Conservation (phyloP, 2,888 invertebrate species). For the Ophion ventricosus region DNA sequence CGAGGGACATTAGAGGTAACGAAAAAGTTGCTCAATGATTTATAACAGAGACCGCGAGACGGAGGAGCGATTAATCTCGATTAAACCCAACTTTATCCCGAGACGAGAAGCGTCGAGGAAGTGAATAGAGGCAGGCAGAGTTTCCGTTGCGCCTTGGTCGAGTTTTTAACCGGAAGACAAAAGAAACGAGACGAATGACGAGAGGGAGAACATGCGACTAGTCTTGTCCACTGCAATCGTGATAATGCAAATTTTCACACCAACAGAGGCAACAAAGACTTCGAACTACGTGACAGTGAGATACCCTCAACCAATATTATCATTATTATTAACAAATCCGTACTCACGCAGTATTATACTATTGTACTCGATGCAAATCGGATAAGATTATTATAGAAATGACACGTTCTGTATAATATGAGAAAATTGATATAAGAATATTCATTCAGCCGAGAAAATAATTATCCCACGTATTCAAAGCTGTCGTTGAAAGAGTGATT, state of each 20-base stretch:
- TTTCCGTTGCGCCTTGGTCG: slow-evolving; percentile 35
- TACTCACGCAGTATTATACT: too few relatives aligned
- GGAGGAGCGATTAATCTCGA: slow-evolving; percentile 62
- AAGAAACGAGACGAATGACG: slow-evolving; percentile 19
- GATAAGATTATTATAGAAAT: too few relatives aligned
- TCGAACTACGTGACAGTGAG: background rate
- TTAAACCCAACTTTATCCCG: slow-evolving; percentile 63
- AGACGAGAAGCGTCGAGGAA: slow-evolving; percentile 49
- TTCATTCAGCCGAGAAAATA: too few relatives aligned
- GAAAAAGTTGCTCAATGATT: slow-evolving; percentile 60
- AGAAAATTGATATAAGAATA: too few relatives aligned
- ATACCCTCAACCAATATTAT: background rate
- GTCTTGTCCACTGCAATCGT: slow-evolving; percentile 27
- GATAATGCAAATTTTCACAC: slow-evolving; percentile 34
- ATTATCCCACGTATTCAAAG: too few relatives aligned
- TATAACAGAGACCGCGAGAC: slow-evolving; percentile 48
- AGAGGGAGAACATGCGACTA: slow-evolving; percentile 13
- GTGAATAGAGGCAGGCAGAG: slow-evolving; percentile 38
- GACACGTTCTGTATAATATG: too few relatives aligned
- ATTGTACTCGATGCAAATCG: too few relatives aligned
- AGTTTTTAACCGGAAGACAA: slow-evolving; percentile 44
- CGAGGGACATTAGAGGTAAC: slow-evolving; percentile 42
- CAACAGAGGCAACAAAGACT: background rate
- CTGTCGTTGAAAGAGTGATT: slow-evolving; percentile 3
- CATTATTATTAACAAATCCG: background rate